Evolutionary conservation across 2,113 vertebrate genomes (phyloP).

Genomic region (Cinclus cinclus): DNA sequence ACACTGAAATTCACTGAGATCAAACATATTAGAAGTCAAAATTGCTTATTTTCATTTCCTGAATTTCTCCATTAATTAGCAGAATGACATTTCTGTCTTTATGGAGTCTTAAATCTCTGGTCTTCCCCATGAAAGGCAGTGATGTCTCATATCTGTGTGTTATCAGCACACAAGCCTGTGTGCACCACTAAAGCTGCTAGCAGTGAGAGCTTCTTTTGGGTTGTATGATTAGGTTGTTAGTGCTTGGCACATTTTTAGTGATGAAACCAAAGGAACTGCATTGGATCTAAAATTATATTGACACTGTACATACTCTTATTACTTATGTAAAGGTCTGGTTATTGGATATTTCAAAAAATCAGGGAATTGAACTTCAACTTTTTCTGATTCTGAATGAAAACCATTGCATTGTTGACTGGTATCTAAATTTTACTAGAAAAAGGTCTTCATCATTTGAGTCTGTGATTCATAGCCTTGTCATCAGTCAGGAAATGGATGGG

Average conservation of each 20-base stretch:
- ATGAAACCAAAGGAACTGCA: neutral
- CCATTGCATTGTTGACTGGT: accelerated
- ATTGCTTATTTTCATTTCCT: neutral
- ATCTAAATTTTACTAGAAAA: neutral
- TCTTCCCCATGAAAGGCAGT: neutral
- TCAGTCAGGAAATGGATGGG: neutral
- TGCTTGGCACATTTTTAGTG: neutral
- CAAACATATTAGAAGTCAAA: neutral
- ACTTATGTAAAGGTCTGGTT: neutral
- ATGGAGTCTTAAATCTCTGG: neutral
- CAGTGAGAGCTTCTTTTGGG: neutral
- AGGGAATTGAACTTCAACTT: neutral
- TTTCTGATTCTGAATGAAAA: neutral
- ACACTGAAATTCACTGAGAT: neutral
- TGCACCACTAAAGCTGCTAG: neutral
- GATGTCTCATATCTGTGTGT: neutral
- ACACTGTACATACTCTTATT: accelerated
- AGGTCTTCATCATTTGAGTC: neutral
- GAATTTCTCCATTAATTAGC: neutral
- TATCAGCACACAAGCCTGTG: neutral
- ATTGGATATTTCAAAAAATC: neutral
- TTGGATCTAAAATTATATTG: neutral
- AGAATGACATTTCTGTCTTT: neutral
- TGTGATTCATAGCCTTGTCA: neutral
- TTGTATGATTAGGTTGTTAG: neutral